Percentiles rank a stretch among this genome's conserved stretches.
These are phyloP conservation scores for Rhyacichthys aspro DNA, from an alignment of 2,797 vertebrate genomes.

Conservation along the genomic window DNA sequence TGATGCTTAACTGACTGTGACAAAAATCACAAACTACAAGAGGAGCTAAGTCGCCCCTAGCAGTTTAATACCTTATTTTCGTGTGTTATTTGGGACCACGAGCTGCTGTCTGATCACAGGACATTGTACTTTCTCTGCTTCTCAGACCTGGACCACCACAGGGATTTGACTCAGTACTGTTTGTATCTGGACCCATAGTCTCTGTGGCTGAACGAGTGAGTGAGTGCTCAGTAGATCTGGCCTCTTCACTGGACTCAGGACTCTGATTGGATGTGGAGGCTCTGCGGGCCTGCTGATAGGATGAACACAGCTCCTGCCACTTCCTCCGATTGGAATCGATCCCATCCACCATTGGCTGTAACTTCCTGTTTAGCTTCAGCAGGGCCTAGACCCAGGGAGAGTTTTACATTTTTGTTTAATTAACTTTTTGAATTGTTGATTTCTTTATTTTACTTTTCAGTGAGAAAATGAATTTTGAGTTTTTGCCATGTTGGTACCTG, in stretches of 20 bases:
- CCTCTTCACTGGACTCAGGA: conserved; percentile 22
- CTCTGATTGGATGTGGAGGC: conserved; percentile 49
- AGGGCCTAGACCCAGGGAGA: conserved; percentile 62
- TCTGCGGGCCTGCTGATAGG: conserved; percentile 64
- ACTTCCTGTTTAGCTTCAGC: conserved; percentile 80
- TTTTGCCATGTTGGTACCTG: conserved; percentile 60
- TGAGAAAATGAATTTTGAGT: neutral
- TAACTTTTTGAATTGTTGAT: neutral
- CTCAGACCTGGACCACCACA: conserved; percentile 25
- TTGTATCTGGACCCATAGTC: conserved; percentile 18
- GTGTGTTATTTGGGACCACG: conserved; percentile 20
- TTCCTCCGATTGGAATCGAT: conserved; percentile 79
- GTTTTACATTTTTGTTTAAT: neutral
- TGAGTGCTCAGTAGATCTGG: conserved; percentile 14
- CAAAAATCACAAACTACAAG: conserved; percentile 30
- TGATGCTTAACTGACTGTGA: neutral
- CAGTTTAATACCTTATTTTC: conserved; percentile 28
- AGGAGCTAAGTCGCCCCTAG: conserved; percentile 6
- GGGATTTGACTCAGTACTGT: conserved; percentile 31
- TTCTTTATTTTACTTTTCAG: neutral
- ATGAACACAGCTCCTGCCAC: conserved; percentile 81
- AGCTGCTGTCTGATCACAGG: conserved; percentile 24
- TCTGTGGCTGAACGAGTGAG: conserved; percentile 22
- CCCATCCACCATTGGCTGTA: conserved; percentile 82
- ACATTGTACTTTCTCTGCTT: conserved; percentile 29